Evolutionary conservation across 2,888 invertebrate species (phyloP), one percentile per base, ranked within the genome.

Genomic region (Meteorus colon): DNA sequence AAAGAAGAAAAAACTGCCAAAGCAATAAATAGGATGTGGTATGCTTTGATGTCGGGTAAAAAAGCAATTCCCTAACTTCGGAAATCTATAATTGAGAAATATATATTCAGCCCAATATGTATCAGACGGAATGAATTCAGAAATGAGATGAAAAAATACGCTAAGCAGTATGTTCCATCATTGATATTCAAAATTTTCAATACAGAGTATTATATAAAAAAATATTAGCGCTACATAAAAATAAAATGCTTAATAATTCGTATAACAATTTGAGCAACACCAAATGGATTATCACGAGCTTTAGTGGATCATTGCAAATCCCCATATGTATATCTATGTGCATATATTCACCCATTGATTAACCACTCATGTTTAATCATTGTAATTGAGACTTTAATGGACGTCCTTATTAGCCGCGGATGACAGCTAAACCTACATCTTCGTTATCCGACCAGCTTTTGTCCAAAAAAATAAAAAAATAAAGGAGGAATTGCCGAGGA

Each of bases 371-470:
- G 41, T 19, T 37, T 41, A 34, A 37, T 65, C 37, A 65, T 65
- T 65, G 41, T 65, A 65, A 65, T 65, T 65, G 65, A 65, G 65
- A 65, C 24, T 4, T 65, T 34, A 65, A 41, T 65, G 41, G 65
- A 41, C 65, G 65, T 65, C 2, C 3, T 41, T 16, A 31, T 34
- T 16, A 65, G 12, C 19, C 6, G 19, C 37, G 41, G 1, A 37
- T 19, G 5, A 14, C 5, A 27, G 31, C 31, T 65, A 37, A 19
- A 41, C 16, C 1, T 2, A 5, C 8, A 31, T 19, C 2, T n/a
- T 19, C 14, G 16, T 29, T 62, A 62, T 62, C 31, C 31, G 4
- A 62, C 62, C 3, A 31, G 62, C 31, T 62, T 62, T 62, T 31
- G n/a, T n/a, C 8, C 12, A 4, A 31, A 14, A 31, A 29, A 4